Percentiles rank a stretch among this genome's conserved stretches.
These are phyloP conservation scores for Drosophila ananassae DNA, from an alignment of 1,140 invertebrate genomes.

Conservation along the genomic window DNA sequence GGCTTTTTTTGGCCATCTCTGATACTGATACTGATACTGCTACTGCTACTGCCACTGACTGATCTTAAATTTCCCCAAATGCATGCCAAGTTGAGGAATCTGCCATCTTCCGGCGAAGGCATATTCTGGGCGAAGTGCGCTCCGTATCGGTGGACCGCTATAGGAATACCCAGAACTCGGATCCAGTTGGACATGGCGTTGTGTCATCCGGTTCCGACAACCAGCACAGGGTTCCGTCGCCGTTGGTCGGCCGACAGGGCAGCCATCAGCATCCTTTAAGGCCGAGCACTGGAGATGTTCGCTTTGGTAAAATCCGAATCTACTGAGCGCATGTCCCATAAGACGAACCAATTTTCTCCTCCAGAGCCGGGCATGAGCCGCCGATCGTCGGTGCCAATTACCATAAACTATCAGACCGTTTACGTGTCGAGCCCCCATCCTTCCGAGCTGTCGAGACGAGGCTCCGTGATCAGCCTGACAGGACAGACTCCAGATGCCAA, in stretches of 20 bases:
- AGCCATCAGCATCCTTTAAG: constrained; percentile 10
- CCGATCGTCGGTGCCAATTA: constrained; percentile 63
- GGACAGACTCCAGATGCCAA: constrained; percentile 16
- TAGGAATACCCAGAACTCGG: constrained; percentile 38
- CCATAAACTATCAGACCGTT: constrained; percentile 67
- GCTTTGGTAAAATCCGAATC: constrained; percentile 15
- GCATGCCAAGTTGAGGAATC: constrained; percentile 42
- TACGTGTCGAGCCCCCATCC: constrained; percentile 30
- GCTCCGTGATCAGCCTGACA: constrained; percentile 57
- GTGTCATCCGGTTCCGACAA: constrained; percentile 1
- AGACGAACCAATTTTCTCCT: constrained; percentile 13
- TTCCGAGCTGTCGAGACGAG: constrained; percentile 45
- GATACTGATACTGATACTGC: not conserved
- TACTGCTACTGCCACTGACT: constrained; percentile 14
- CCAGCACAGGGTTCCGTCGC: constrained; percentile 17
- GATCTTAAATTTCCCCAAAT: constrained; percentile 18
- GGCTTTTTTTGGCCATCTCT: constrained; percentile 22
- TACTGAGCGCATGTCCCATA: constrained; percentile 1
- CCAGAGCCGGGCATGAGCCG: constrained; percentile 44
- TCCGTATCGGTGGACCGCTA: constrained; percentile 70
- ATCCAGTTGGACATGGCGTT: constrained; percentile 8
- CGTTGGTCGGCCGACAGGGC: constrained; percentile 22
- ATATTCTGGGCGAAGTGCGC: constrained; percentile 59
- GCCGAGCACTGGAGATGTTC: constrained; percentile 21
- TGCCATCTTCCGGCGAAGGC: constrained; percentile 44